Base-by-base conservation (phyloP, 2,888 invertebrate species). In the Dimorphilus gyrociliatus region DNA sequence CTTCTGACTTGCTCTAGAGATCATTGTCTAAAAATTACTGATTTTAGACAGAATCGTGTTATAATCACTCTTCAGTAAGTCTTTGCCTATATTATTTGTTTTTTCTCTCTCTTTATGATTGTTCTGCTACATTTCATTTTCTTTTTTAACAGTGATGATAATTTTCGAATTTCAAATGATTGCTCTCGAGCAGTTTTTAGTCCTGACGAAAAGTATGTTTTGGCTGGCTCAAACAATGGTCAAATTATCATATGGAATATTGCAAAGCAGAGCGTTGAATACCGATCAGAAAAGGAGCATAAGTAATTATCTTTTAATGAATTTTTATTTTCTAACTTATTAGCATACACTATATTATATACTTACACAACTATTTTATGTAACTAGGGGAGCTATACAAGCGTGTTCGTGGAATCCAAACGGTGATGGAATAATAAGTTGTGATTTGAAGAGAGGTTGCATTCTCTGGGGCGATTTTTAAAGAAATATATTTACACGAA, bases 81-180 rank as follows among this genome's bases (percentile, higher is more conserved):
- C 12, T 16, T 19, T 6, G 8, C 4, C 10, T 16, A n/a, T 13
- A 4, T 8, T 23, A 5, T 12, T 14, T 13, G 15, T 16, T 4
- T 1, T 23, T 10, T 19, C 16, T 24, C 23, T 3, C 21, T 29
- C 8, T 34, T n/a, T n/a, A n/a, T n/a, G n/a, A n/a, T n/a, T n/a
- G n/a, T n/a, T n/a, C n/a, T n/a, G 3, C n/a, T 32, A 24, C 6
- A 7, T 27, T 21, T 32, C 30, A 23, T 23, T 23, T 42, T 38
- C 44, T 36, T 29, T 16, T 41, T 44, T 68, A 68, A 25, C 68
- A 90, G 90, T 62, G 79, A 81, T 57, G 92, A 94, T 50, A 78
- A 80, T 35, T 94, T 94, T 67, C 85, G 85, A 68, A 79, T 90
- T 38, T 81, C 82, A 38, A 84, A 81, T 67, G 92, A 94, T 68